Conservation (phyloP, 2,113 vertebrate species). For the Mirounga angustirostris region DNA sequence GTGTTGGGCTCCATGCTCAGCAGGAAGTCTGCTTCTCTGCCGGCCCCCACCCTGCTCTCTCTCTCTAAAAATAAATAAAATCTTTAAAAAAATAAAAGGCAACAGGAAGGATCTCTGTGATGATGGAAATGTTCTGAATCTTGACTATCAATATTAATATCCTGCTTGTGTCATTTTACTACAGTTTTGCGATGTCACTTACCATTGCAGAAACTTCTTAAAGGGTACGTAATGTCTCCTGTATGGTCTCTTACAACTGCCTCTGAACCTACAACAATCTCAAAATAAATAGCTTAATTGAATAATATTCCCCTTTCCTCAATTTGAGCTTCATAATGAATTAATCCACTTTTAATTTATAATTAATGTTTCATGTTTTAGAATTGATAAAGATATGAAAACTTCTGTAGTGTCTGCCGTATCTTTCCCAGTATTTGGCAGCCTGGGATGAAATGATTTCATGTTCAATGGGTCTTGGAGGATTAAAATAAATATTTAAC, state of each 20-base stretch:
- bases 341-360: conserved; percentile 17
- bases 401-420: neutral
- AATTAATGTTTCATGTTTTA: neutral
- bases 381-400: neutral
- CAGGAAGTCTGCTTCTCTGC: neutral
- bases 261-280: neutral
- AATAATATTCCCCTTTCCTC: neutral
- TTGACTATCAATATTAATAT: neutral
- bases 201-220: neutral
- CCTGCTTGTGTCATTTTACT: neutral
- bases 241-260: neutral
- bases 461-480: neutral
- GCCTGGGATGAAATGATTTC: neutral
- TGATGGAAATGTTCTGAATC: neutral
- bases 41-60: neutral
- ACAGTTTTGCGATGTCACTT: neutral
- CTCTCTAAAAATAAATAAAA: neutral
- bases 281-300: neutral
- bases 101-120: neutral
- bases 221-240: neutral
- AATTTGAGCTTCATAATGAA: neutral
- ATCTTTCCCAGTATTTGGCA: neutral
- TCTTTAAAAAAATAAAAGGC: neutral
- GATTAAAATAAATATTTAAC: conserved; percentile 8
- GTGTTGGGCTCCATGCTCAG: neutral